A percentile compares a stretch with the other conserved stretches of the same genome.
Evolutionary conservation across 1,140 invertebrate genomes (phyloP).

Genomic region (Drosophila quadrilineata): DNA sequence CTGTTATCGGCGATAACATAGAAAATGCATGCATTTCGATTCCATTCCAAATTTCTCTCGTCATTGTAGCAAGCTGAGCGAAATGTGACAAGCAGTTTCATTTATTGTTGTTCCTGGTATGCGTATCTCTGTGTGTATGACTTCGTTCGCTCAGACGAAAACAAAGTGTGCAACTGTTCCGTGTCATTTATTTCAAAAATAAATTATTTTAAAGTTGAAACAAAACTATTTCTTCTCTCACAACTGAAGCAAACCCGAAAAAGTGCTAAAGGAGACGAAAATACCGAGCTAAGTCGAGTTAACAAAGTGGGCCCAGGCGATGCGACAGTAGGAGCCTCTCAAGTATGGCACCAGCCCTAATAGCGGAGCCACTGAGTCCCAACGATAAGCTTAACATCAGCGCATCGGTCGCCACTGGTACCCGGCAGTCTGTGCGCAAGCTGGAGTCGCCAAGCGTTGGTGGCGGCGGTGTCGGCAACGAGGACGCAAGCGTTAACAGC

Average conservation of each 20-base stretch:
- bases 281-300: no score
- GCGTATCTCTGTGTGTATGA: not conserved
- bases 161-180: constrained; percentile 35
- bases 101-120: constrained; percentile 1
- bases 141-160: constrained; percentile 13
- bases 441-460: constrained; percentile 25
- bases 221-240: constrained; percentile 11
- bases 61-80: constrained; percentile 15
- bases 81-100: constrained; percentile 4
- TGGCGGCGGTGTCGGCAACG: constrained; percentile 2
- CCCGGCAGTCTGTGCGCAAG: constrained; percentile 42
- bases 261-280: not conserved
- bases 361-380: constrained; percentile 81
- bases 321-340: constrained; percentile 29
- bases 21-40: not conserved
- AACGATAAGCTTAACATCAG: constrained; percentile 74
- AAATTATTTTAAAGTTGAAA: constrained; percentile 25
- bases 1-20: no score
- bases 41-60: not conserved
- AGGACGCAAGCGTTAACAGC: not conserved
- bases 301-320: constrained; percentile 33
- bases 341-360: constrained; percentile 84
- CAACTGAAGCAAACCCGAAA: constrained; percentile 12
- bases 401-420: constrained; percentile 59
- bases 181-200: constrained; percentile 40